These are phyloP conservation scores for Phorcus lineatus DNA, from an alignment of 2,888 invertebrate species.

Conservation along the genomic window DNA sequence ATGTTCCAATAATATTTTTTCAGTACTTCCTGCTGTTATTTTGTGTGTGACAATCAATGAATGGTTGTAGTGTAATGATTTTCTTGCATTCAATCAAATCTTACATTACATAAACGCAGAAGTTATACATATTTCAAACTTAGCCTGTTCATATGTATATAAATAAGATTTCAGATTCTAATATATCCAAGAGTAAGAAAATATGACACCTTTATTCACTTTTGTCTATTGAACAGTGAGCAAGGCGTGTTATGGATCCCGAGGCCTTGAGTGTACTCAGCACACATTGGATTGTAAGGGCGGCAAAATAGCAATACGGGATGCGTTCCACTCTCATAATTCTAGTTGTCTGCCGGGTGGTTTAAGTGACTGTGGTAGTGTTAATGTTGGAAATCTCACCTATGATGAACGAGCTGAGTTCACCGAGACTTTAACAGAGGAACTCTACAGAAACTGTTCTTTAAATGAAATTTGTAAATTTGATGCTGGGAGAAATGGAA, in stretches of 20 bases:
- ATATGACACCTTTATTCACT: too few relatives aligned
- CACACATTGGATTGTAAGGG: neutral
- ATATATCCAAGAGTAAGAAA: too few relatives aligned
- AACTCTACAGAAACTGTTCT: neutral
- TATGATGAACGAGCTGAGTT: neutral
- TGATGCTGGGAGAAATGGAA: neutral
- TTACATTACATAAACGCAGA: too few relatives aligned
- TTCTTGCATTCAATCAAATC: too few relatives aligned
- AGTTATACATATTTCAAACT: too few relatives aligned
- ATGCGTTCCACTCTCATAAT: neutral
- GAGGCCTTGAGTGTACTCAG: neutral
- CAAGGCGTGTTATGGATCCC: neutral
- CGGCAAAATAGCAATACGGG: neutral
- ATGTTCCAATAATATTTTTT: too few relatives aligned
- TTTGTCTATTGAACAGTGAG: neutral
- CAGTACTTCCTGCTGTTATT: too few relatives aligned
- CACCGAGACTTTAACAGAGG: neutral
- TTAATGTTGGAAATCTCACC: too few relatives aligned
- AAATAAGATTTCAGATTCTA: too few relatives aligned
- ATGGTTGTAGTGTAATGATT: too few relatives aligned
- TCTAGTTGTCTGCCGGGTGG: neutral
- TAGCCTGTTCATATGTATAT: too few relatives aligned
- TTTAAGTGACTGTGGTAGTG: neutral
- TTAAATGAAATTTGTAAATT: neutral
- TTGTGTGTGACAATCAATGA: too few relatives aligned